These are phyloP conservation scores for Sinocyclocheilus rhinocerous DNA, from an alignment of 2,113 vertebrate genomes.

Conservation along the genomic window DNA sequence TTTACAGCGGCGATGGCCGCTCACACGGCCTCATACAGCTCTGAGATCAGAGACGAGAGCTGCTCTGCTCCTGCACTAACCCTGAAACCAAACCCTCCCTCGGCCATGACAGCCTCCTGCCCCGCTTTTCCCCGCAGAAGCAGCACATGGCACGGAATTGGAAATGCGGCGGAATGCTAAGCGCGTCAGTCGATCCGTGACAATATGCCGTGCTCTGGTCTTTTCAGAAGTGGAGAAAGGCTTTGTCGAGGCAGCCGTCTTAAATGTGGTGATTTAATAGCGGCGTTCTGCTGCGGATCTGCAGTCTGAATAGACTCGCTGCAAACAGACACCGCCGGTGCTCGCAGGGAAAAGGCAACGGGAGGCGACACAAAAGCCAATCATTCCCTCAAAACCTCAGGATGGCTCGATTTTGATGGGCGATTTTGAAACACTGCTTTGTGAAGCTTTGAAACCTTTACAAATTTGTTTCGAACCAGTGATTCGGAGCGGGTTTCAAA, in stretches of 20 bases:
- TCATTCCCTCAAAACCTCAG: constrained; percentile 23
- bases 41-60: constrained; percentile 24
- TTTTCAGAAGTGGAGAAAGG: constrained; percentile 18
- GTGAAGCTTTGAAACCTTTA: too few relatives aligned
- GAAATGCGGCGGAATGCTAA: constrained; percentile 19
- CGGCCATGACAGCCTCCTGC: not conserved
- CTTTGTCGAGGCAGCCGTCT: constrained; percentile 18
- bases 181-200: constrained; percentile 29
- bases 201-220: constrained; percentile 23
- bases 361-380: constrained; percentile 37
- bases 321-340: not conserved
- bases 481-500: too few relatives aligned
- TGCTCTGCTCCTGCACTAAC: constrained; percentile 3
- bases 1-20: constrained; percentile 12
- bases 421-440: too few relatives aligned
- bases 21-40: constrained; percentile 13
- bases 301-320: not conserved
- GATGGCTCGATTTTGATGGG: too few relatives aligned
- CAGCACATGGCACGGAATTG: constrained; percentile 23
- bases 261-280: constrained; percentile 36
- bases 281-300: constrained; percentile 9
- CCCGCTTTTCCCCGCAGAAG: constrained; percentile 3
- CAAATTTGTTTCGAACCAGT: too few relatives aligned
- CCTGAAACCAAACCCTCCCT: constrained; percentile 22
- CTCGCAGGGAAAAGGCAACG: not conserved